Conservation (phyloP, 2,113 vertebrate species). For the Albula glossodonta region DNA sequence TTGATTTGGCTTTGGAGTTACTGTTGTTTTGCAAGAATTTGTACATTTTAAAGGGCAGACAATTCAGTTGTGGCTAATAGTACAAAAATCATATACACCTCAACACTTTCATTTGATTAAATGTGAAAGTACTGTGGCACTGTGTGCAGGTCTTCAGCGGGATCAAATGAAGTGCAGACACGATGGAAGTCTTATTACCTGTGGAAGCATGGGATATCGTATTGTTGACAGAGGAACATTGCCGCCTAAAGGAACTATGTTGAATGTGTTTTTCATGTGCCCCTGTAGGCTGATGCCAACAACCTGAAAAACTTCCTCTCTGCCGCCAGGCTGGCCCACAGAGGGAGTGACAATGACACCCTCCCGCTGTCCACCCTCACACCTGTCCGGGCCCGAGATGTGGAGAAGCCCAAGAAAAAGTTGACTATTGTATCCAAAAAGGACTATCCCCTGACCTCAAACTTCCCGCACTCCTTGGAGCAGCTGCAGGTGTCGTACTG, state of each 20-base stretch:
- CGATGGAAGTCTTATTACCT: not conserved
- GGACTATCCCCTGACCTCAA: slow-evolving; percentile 89
- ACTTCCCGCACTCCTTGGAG: slow-evolving; percentile 88
- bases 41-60: too few species aligned
- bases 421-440: slow-evolving; percentile 86
- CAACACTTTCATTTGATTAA: not conserved
- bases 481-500: slow-evolving; percentile 94
- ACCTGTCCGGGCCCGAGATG: slow-evolving; percentile 83
- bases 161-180: not conserved
- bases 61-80: not conserved
- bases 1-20: not conserved
- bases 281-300: slow-evolving; percentile 78
- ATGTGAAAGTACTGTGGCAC: not conserved
- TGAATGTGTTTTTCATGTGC: slow-evolving; percentile 12
- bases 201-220: not conserved
- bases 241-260: not conserved
- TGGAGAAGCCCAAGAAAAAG: slow-evolving; percentile 92
- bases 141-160: not conserved
- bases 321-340: slow-evolving; percentile 83
- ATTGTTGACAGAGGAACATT: not conserved
- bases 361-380: slow-evolving; percentile 78
- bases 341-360: slow-evolving; percentile 68
- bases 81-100: not conserved
- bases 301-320: slow-evolving; percentile 90
- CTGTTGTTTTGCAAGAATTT: not conserved